phyloP scores from a whole-genome alignment of 2,888 invertebrate genomes.

The Trichacis sp. region DNA sequence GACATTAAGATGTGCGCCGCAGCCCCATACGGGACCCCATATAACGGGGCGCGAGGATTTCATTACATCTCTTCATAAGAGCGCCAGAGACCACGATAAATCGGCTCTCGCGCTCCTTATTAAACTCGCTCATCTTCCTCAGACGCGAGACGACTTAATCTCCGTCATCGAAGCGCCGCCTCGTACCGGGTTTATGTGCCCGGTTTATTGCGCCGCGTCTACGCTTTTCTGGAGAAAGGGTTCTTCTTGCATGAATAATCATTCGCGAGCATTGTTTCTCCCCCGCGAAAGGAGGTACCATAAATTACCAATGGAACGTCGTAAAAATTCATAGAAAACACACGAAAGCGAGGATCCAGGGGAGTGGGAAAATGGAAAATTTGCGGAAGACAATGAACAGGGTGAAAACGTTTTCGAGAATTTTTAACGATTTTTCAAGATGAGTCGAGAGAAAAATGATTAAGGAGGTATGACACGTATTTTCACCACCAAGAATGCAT shows the following conservation, averaged over 20 bases:
- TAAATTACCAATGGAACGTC: not conserved
- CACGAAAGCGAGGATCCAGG: not conserved
- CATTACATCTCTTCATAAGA: slow-evolving; percentile 63
- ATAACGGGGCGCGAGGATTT: slow-evolving; percentile 53
- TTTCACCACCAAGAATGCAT: too few species aligned
- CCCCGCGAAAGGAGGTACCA: not conserved
- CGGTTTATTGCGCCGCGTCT: slow-evolving; percentile 30
- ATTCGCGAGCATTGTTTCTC: slow-evolving; percentile 9
- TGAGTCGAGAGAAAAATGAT: too few species aligned
- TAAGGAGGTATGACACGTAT: too few species aligned
- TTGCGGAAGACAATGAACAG: too few species aligned
- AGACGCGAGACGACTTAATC: slow-evolving; percentile 37
- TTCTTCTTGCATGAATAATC: slow-evolving; percentile 16
- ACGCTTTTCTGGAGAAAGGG: slow-evolving; percentile 18
- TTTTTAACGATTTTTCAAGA: too few species aligned
- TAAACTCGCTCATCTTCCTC: slow-evolving; percentile 45
- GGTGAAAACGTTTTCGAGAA: too few species aligned
- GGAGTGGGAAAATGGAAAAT: too few species aligned
- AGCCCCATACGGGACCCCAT: slow-evolving; percentile 51
- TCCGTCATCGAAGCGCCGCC: slow-evolving; percentile 11
- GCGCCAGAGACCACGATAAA: slow-evolving; percentile 57
- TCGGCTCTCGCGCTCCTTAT: slow-evolving; percentile 58
- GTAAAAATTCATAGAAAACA: slow-evolving; percentile 2
- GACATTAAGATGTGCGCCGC: slow-evolving; percentile 64
- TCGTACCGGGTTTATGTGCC: slow-evolving; percentile 26